Evolutionary conservation across 2,888 invertebrate genomes (phyloP), one percentile per base, ranked within the genome.

Genomic region (Coremacera marginata): DNA sequence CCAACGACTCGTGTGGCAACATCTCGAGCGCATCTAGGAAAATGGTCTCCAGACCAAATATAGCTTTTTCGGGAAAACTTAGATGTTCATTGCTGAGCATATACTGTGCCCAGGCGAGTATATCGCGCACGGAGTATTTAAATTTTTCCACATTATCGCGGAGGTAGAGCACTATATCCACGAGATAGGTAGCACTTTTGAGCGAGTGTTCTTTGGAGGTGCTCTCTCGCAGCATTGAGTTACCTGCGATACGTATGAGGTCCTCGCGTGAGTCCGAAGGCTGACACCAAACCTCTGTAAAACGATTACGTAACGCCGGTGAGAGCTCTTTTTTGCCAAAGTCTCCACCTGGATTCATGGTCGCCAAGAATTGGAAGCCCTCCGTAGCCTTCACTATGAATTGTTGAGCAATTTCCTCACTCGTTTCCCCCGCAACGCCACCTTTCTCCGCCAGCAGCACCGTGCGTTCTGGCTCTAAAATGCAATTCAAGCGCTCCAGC

Each of bases 261-360:
- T 99, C 98, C 16, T 92, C 91, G 73, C 92, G 90, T 31, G 93
- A 91, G 19, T 92, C 92, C 11, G 94, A 94, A 70, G 93, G 92
- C 76, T 95, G 95, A 86, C 98, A 98, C 99, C 99, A 99, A 86
- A 99, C 97, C 91, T 99, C 99, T 0, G 99, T 99, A 84, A 99
- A 98, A 68, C 99, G 93, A 91, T 99, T 99, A 71, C 99, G 91
- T 70, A 99, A 90, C 0, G 99, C 99, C 0, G 98, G 98, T 0
- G 99, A 99, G 11, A 99, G 91, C 91, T 99, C 99, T 88, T 99
- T 99, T 88, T 99, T 99, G 3, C 99, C 99, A 88, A 96, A 99
- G 91, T 99, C 99, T 0, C 99, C 99, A 14, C 99, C 98, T 8
- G 99, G 99, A 91, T 99, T 99, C 99, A 99, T 99, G 0, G 99